Conservation (phyloP, 2,888 invertebrate species). For the Zaprionus lineosus region DNA sequence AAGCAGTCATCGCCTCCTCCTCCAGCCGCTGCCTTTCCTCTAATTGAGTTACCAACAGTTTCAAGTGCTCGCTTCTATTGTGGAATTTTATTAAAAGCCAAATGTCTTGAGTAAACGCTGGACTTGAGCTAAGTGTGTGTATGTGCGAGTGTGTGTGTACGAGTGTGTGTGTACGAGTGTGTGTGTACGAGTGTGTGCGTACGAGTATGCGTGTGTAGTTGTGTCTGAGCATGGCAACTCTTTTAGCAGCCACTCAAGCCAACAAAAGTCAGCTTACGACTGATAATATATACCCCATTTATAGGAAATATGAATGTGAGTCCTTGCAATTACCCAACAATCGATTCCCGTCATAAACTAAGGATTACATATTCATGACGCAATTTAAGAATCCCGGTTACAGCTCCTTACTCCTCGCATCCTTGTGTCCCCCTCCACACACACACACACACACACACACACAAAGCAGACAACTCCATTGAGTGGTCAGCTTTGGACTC, state of each 20-base stretch:
- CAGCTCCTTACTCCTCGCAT: not conserved
- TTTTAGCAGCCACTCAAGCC: constrained; percentile 16
- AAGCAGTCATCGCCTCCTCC: constrained; percentile 4
- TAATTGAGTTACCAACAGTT: constrained; percentile 71
- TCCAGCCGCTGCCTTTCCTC: constrained; percentile 52
- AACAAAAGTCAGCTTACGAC: constrained; percentile 36
- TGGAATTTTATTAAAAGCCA: constrained; percentile 59
- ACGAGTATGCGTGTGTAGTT: too few species aligned
- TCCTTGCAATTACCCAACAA: constrained; percentile 50
- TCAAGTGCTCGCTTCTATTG: constrained; percentile 47
- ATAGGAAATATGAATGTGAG: too few species aligned
- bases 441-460: not conserved
- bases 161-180: too few species aligned
- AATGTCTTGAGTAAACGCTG: constrained; percentile 45
- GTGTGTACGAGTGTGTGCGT: too few species aligned
- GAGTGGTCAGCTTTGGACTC: constrained; percentile 47
- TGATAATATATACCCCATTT: constrained; percentile 6
- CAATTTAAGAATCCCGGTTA: constrained; percentile 16
- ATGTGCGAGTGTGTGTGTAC: too few species aligned
- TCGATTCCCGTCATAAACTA: constrained; percentile 27
- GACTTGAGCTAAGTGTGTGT: too few species aligned
- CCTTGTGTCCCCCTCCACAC: not conserved
- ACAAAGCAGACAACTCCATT: not conserved
- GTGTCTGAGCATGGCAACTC: constrained; percentile 19
- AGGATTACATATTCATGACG: constrained; percentile 59